Evolutionary conservation across 2,888 invertebrate genomes (phyloP), one percentile per base, ranked within the genome.

Genomic region (Alitta virens): DNA sequence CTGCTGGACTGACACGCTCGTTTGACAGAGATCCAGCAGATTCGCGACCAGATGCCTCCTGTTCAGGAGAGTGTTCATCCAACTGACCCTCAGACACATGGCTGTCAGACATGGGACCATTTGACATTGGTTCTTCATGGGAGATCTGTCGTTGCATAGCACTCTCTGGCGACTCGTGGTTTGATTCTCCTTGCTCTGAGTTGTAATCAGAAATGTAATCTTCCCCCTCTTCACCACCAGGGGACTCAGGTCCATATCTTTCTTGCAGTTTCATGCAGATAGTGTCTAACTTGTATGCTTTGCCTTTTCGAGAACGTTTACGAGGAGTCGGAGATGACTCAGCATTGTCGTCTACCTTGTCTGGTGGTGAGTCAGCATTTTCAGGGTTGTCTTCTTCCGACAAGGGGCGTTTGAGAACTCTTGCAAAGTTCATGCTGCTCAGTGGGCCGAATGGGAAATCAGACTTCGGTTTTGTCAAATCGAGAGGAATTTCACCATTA

Each of bases 271-370:
- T 78, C 66, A 77, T 68, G 63, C 78, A 78, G 14, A 78, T 65
- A 0, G 74, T 74, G 68, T 93, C 91, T 58, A 94, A 82, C 73
- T 92, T 92, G 73, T 89, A 89, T 0, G 94, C 92, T 56, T 89
- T 89, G 0, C 93, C 93, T 82, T 95, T 96, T 71, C 95, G 88
- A 24, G 93, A 86, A 71, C 87, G 87, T 72, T 88, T 88, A 1
- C 79, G 66, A n/a, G 75, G 74, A 40, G 84, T 83, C 1, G 85
- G 71, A 1, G 52, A 51, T 21, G 5, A 23, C 33, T 33, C 33
- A 12, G 33, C 33, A 33, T 33, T 33, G 33, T 33, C 33, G 12
- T 33, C 33, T 33, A 33, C 5, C 33, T 33, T 33, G 12, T 14
- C 42, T 9, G 40, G 38, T 12, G 51, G 33, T n/a, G 51, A 50